These are phyloP conservation scores for Vireo griseus DNA, from an alignment of 2,797 vertebrate species.

Conservation along the genomic window DNA sequence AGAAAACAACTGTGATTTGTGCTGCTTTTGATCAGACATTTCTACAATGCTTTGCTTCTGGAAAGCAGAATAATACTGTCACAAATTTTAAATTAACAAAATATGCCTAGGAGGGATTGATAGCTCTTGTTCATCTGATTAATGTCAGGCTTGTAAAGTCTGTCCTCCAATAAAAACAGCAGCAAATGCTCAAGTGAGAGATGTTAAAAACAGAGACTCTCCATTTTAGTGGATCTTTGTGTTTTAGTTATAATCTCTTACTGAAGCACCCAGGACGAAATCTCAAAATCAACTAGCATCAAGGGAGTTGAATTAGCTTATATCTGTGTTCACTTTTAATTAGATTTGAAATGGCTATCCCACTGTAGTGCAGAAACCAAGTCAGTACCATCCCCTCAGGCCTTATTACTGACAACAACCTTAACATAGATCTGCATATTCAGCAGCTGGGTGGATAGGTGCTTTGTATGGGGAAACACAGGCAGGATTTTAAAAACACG, in stretches of 20 bases:
- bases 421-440: not conserved
- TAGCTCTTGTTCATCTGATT: constrained; percentile 54
- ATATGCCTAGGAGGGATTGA: constrained; percentile 44
- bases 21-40: constrained; percentile 56
- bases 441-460: not conserved
- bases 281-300: not conserved
- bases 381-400: constrained; percentile 4
- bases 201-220: not conserved
- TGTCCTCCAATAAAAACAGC: not conserved
- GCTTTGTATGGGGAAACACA: not conserved
- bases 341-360: constrained; percentile 43
- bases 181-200: not conserved
- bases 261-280: not conserved
- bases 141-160: constrained; percentile 48
- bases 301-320: not conserved
- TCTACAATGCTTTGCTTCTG: constrained; percentile 28
- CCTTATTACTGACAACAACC: not conserved
- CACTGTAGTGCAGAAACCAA: not conserved
- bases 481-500: not conserved
- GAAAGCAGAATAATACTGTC: constrained; percentile 58
- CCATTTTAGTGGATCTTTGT: not conserved
- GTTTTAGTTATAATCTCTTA: not conserved
- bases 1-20: constrained; percentile 54
- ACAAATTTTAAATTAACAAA: constrained; percentile 64
- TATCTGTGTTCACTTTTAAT: constrained; percentile 45